Base-by-base conservation (phyloP, 1,140 invertebrate species). In the Brachionus rubens region DNA sequence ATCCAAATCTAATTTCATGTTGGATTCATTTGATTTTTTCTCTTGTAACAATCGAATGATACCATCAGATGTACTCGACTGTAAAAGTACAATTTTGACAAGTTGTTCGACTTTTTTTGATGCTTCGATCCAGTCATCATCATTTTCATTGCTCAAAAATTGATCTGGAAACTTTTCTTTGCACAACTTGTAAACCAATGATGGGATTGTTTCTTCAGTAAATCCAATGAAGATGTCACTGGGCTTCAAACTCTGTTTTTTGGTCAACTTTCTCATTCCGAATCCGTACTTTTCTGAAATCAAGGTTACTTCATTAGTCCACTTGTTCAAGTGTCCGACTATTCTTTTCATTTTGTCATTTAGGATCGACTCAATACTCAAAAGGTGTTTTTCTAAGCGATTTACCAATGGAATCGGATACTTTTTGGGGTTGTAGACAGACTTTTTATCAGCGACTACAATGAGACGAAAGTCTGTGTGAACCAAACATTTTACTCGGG, bases 351-450 rank as follows among this genome's bases (percentile, higher is more conserved):
- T 80, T 65, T 65, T 65, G 1, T 79, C 54, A n/a, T 78, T 77
- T 56, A 83, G 75, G 46, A 83, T 79, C 30, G 80, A 80, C 48
- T 78, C 78, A 16, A 80, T 77, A 5, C 79, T 78, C 30, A 83
- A 78, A 48, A 81, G 81, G 77, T 83, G 82, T 70, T 83, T 83
- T 76, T 83, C 82, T 12, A 83, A 77, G 28, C 82, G 78, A 72
- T 82, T 83, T 65, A 83, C 81, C n/a, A 83, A 79, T 4, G 82
- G 82, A 52, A 83, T 83, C 33, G 82, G 82, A 65, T 82, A 82
- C 50, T 79, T 79, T 72, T 54, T 72, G 5, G 46, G 28, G 14
- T 81, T 72, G 50, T 82, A 82, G 9, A 82, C 82, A 24, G 79
- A 78, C 41, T 82, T 75, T 75, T 82, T 83, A 52, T 82, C 82